Evolutionary conservation across 37 sponge, comb jelly and placozoan species (phyloP), one percentile per base, ranked within the genome.

Genomic region (Mnemiopsis leidyi): DNA sequence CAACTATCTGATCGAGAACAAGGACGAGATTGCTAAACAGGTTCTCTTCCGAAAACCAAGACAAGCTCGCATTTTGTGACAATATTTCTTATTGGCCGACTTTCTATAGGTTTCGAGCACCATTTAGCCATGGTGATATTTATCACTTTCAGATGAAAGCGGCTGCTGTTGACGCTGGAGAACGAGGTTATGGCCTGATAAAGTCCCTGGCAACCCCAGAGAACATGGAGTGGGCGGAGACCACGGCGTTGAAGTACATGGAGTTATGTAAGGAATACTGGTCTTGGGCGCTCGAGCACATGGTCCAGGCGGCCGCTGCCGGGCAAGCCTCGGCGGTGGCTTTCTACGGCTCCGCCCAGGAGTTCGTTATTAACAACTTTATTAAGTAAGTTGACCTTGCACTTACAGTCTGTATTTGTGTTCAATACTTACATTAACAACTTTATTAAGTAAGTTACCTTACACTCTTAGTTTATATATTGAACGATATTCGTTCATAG

Each of bases 131-230:
- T n/a, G n/a, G n/a, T n/a, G n/a, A n/a, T n/a, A n/a, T n/a, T n/a
- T n/a, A n/a, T n/a, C n/a, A n/a, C n/a, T 23, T 85, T 13, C 61
- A 85, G 90, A 26, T 85, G 90, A 39, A 25, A 39, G 90, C 40
- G 2, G 40, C 25, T 26, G 90, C 26, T 23, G 90, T 39, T 21
- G 90, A 23, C 23, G 75, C 75, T 7, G 75, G 75, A 23, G 61
- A 85, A 61, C 32, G 61, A n/a, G 48, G n/a, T 61, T 85, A 85
- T 61, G 9, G 61, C 90, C 23, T 38, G 61, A 0, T 85, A 5
- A 40, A 38, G 28, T 85, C 90, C 48, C 26, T 39, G 36, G 36
- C 90, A 20, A 40, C 90, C 2, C 90, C 90, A 21, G 90, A 85
- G 23, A 38, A 18, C 0, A 20, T 38, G 48, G 61, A 23, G 16